These are phyloP conservation scores for Sycophaga agraensis DNA, from an alignment of 1,140 invertebrate genomes.

Conservation along the genomic window DNA sequence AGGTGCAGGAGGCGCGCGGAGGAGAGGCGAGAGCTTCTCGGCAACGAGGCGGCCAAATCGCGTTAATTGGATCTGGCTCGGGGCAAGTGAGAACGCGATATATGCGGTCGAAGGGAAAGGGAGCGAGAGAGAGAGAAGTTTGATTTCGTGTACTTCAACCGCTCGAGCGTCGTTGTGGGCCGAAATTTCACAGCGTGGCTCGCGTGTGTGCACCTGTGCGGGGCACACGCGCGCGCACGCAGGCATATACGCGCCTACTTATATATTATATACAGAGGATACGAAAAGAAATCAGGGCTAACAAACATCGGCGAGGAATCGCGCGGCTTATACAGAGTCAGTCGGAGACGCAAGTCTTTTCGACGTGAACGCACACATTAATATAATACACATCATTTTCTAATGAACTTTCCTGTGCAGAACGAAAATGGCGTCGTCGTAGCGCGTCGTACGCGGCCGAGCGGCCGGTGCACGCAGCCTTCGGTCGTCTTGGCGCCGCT, in stretches of 20 bases:
- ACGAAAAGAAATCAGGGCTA: background rate
- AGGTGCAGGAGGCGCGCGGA: too few species aligned
- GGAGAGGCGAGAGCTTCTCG: too few species aligned
- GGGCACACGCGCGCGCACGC: background rate
- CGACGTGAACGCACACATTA: background rate
- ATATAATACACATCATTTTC: background rate
- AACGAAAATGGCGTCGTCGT: constrained; percentile 15
- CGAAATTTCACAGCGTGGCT: too few species aligned
- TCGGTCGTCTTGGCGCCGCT: constrained; percentile 5
- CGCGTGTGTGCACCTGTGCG: too few species aligned
- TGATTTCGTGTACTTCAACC: background rate
- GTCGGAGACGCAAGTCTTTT: constrained; percentile 6
- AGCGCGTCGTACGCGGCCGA: constrained; percentile 1
- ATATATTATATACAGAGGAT: too few species aligned
- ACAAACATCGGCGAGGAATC: too few species aligned
- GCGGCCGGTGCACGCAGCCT: too few species aligned
- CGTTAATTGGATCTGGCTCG: too few species aligned
- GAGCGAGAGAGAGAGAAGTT: background rate
- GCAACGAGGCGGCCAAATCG: too few species aligned
- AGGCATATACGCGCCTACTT: too few species aligned
- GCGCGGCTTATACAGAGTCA: constrained; percentile 1
- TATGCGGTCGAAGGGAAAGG: too few species aligned
- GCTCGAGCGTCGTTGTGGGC: background rate
- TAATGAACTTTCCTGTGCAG: constrained; percentile 11
- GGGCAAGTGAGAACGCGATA: too few species aligned